Evolutionary conservation across 2,888 invertebrate species (phyloP).

Genomic region (Ophion costatus): DNA sequence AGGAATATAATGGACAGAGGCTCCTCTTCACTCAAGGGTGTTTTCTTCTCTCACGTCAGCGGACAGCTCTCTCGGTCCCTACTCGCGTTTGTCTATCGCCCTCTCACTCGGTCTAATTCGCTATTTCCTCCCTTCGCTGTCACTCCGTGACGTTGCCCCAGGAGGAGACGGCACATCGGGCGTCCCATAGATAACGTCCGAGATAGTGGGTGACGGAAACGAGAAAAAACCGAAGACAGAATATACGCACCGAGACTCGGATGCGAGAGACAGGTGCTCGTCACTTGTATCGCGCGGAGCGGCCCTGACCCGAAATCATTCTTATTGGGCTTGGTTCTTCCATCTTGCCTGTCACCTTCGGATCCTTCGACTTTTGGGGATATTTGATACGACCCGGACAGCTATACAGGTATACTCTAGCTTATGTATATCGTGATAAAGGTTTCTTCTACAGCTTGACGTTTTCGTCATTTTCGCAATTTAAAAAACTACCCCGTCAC

Average conservation of each 20-base stretch:
- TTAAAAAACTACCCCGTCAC: too few species aligned
- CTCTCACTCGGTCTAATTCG: slow-evolving; percentile 76
- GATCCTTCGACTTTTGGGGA: too few species aligned
- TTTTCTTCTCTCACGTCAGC: slow-evolving; percentile 26
- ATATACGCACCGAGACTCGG: slow-evolving; percentile 49
- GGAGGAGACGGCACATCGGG: slow-evolving; percentile 38
- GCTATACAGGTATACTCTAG: too few species aligned
- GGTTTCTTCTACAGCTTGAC: too few species aligned
- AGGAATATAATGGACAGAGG: slow-evolving; percentile 37
- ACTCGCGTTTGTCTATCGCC: slow-evolving; percentile 71
- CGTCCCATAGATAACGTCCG: slow-evolving; percentile 38
- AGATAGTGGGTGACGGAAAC: slow-evolving; percentile 63
- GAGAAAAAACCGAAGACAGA: slow-evolving; percentile 46
- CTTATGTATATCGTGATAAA: too few species aligned
- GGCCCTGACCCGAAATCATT: slow-evolving; percentile 18
- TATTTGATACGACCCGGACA: too few species aligned
- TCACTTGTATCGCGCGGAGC: slow-evolving; percentile 30
- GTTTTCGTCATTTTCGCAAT: too few species aligned
- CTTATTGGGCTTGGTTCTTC: neutral
- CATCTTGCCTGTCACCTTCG: neutral
- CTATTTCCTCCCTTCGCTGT: slow-evolving; percentile 73
- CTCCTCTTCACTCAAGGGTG: slow-evolving; percentile 16
- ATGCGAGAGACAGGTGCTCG: slow-evolving; percentile 61
- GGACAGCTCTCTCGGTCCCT: slow-evolving; percentile 25
- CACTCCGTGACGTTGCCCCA: slow-evolving; percentile 62